These are phyloP conservation scores for Ophraella communa DNA, from an alignment of 2,888 invertebrate genomes.

Conservation along the genomic window DNA sequence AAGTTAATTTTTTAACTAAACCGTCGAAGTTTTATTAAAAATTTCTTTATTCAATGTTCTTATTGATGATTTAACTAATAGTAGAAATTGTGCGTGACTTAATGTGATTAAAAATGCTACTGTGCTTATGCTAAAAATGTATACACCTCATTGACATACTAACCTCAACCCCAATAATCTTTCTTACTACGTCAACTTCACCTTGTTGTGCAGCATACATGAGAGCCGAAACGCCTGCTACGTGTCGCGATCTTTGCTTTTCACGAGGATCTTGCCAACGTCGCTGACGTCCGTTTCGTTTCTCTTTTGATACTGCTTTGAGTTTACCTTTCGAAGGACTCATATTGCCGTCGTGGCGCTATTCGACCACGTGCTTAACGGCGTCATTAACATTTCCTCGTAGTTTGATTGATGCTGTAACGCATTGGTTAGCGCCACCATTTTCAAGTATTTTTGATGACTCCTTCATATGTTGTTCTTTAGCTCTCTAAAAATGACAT, in stretches of 20 bases:
- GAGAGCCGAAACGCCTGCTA: conserved; percentile 74
- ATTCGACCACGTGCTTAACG: conserved; percentile 15
- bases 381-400: conserved; percentile 10
- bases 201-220: conserved; percentile 94
- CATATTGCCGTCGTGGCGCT: conserved; percentile 31
- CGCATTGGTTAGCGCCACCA: background rate
- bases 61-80: too few species aligned
- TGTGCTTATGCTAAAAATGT: too few species aligned
- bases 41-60: too few species aligned
- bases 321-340: conserved; percentile 9
- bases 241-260: conserved; percentile 36
- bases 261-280: conserved; percentile 25
- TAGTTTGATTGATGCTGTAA: background rate
- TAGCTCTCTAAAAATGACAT: background rate
- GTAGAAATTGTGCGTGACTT: too few species aligned
- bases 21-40: too few species aligned
- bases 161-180: conserved; percentile 79
- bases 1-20: too few species aligned
- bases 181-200: conserved; percentile 77
- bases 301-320: background rate
- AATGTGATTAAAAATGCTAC: too few species aligned
- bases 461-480: background rate
- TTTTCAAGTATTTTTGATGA: background rate
- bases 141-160: conserved; percentile 53
- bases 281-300: conserved; percentile 6